Conservation (phyloP, 1,140 invertebrate species). For the Samia ricini region DNA sequence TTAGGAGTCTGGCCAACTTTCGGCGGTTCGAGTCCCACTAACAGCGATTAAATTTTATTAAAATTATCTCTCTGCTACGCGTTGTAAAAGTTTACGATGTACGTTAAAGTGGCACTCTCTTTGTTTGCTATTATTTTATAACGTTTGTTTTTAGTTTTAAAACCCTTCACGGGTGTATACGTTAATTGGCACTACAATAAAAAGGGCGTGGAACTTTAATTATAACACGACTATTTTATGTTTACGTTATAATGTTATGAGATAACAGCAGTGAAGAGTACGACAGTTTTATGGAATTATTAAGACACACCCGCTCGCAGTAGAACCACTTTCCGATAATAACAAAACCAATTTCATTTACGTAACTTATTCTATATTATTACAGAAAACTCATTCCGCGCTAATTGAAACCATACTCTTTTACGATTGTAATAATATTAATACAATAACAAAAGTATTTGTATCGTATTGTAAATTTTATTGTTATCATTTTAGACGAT, state of each 20-base stretch:
- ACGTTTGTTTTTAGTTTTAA: constrained; percentile 1
- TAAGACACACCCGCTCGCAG: too few relatives aligned
- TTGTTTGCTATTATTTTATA: background rate
- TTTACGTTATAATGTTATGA: background rate
- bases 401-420: too few relatives aligned
- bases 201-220: background rate
- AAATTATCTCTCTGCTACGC: background rate
- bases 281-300: too few relatives aligned
- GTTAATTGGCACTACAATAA: background rate
- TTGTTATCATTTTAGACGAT: too few relatives aligned
- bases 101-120: background rate
- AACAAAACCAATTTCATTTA: too few relatives aligned
- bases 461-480: too few relatives aligned
- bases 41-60: background rate
- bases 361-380: too few relatives aligned
- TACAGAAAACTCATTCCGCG: too few relatives aligned
- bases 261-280: background rate
- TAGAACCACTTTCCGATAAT: too few relatives aligned
- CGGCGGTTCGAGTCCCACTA: background rate
- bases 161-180: background rate
- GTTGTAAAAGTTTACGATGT: background rate
- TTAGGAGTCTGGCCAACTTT: background rate
- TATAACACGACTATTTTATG: background rate
- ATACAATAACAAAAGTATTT: too few relatives aligned
- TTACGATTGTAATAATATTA: too few relatives aligned